Base-by-base conservation (phyloP, 2,797 vertebrate species). In the Avahi laniger region DNA sequence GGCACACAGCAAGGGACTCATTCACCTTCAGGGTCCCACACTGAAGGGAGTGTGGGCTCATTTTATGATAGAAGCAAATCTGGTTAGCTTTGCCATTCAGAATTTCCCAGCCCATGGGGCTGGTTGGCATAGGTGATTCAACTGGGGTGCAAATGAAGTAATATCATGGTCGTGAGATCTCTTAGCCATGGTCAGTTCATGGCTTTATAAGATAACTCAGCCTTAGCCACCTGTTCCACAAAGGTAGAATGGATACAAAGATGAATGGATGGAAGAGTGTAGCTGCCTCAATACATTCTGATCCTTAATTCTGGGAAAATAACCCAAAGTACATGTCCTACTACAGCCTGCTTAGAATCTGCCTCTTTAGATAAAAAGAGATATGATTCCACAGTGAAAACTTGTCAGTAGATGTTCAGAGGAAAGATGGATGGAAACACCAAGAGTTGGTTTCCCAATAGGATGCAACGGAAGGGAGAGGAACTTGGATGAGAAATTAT, bases 281-380 rank as follows among this genome's bases (percentile, higher is more conserved):
- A 90, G 33, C 70, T 92, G 30, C 13, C 59, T 86, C 38, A 63
- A 30, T 35, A 65, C 2, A n/a, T 59, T 81, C 2, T 20, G 20
- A 59, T 59, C 46, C 57, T 46, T 4, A 33, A 26, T 91, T 52
- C 65, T 96, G 65, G 33, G 78, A 93, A 89, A 91, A 69, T n/a
- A 84, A 94, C 12, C 13, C 18, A 54, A 88, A 88, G 38, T 61
- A 70, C 43, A 50, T 61, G 38, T 86, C 63, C 38, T 76, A 61
- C 33, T 72, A 20, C 24, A 75, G 52, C 20, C 38, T 91, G 67
- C 26, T 92, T n/a, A 94, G 70, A 96, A 87, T 73, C 35, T 88
- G 61, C 63, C 67, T 85, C 70, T 95, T 92, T 78, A 78, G 43
- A 82, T 65, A 52, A 70, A 97, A 87, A 90, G 30, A 15, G 85